Base-by-base conservation (phyloP, 35 echinoderm and acorn worm species). In the Ophiothrix spiculata region DNA sequence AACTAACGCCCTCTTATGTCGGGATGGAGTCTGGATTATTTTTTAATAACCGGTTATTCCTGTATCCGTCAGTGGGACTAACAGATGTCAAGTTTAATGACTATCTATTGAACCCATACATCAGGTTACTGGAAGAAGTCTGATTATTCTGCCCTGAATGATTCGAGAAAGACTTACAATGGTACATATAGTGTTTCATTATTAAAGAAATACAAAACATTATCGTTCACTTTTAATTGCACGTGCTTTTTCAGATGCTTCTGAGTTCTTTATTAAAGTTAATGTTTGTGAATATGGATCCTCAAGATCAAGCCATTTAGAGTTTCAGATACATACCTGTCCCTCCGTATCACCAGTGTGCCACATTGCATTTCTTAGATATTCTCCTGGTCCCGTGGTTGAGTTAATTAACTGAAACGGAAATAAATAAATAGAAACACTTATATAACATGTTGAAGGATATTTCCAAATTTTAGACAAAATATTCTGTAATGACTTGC, bases 321-420 rank as follows among this genome's bases (percentile, higher is more conserved):
- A 37, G 0, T 39, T 37, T 37, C 1, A 35, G 21, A 16, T 46
- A 86, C 38, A 80, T 87, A 97, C 94, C 86, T 97, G 90, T 33
- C 90, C 79, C 77, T 90, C 86, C 12, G 96, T 99, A 36, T 93
- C 90, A 33, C 96, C 96, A n/a, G 96, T 99, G 75, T 99, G 96
- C 96, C 96, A 99, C 69, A 99, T 83, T 33, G 96, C 96, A 90
- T 99, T 99, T 87, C 96, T 87, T 39, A 99, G 56, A 40, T 94
- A 88, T 93, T 94, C 89, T 29, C 96, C 92, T 1, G 96, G 96
- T 33, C 96, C 96, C 6, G 91, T 94, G 23, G 90, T 92, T 0
- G 96, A 99, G 74, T 99, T 99, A 23, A 99, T 93, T 37, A 99
- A 82, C 96, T 99, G 81, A 36, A 74, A 77, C 19, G 34, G 34